Conservation (phyloP, 2,797 vertebrate genomes). For the Alfaro cultratus region DNA sequence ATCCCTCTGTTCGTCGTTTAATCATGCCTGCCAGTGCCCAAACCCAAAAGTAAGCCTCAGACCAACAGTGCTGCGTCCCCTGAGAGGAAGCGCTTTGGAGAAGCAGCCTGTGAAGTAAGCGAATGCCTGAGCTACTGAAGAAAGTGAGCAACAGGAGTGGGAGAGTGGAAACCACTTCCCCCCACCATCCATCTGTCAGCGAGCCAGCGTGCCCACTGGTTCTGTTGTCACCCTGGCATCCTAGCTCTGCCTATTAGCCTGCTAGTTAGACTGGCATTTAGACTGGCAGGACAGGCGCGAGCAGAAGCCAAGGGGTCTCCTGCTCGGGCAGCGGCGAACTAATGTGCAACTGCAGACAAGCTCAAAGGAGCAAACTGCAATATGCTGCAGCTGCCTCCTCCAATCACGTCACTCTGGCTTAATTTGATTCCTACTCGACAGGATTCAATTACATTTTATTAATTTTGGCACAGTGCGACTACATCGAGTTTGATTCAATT, state of each 20-base stretch:
- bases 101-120: slow-evolving; percentile 19
- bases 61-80: slow-evolving; percentile 33
- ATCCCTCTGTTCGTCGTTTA: slow-evolving; percentile 56
- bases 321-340: slow-evolving; percentile 40
- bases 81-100: slow-evolving; percentile 40
- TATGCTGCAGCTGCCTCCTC: slow-evolving; percentile 69
- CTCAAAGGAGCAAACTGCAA: slow-evolving; percentile 43
- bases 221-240: slow-evolving; percentile 58
- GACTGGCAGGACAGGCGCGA: slow-evolving; percentile 61
- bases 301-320: slow-evolving; percentile 60
- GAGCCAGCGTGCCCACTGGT: slow-evolving; percentile 42
- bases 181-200: slow-evolving; percentile 49
- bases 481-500: slow-evolving; percentile 69
- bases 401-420: slow-evolving; percentile 69
- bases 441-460: slow-evolving; percentile 79
- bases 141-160: slow-evolving; percentile 30
- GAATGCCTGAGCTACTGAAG: slow-evolving; percentile 18
- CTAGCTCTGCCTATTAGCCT: slow-evolving; percentile 63
- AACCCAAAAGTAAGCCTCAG: slow-evolving; percentile 45
- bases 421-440: slow-evolving; percentile 71
- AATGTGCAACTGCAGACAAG: slow-evolving; percentile 51
- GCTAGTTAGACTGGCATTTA: slow-evolving; percentile 71
- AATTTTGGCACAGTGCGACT: slow-evolving; percentile 74
- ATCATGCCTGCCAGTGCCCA: slow-evolving; percentile 46
- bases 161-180: slow-evolving; percentile 12